phyloP scores from a whole-genome alignment of 2,113 vertebrate species.

The Carassius gibelio region DNA sequence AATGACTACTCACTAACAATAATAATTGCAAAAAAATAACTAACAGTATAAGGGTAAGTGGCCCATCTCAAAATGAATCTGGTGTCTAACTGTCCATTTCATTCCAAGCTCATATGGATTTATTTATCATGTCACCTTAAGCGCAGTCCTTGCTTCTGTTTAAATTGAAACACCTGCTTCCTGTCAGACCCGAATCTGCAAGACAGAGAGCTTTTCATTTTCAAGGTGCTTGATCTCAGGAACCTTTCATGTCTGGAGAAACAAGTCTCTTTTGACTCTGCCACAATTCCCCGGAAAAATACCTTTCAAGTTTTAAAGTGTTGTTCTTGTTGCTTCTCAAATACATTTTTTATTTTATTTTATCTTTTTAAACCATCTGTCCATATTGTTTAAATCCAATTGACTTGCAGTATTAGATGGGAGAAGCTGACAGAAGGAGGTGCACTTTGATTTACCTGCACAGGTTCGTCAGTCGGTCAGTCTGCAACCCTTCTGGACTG shows the following conservation, averaged over 20 bases:
- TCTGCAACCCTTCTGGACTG: background rate
- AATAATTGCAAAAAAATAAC: constrained; percentile 18
- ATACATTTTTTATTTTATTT: background rate
- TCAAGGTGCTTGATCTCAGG: constrained; percentile 43
- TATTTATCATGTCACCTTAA: constrained; percentile 7
- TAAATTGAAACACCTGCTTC: constrained; percentile 23
- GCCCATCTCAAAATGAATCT: background rate
- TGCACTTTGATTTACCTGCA: constrained; percentile 9
- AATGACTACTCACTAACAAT: background rate
- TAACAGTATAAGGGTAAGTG: background rate
- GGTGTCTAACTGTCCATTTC: constrained; percentile 1
- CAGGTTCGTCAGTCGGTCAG: background rate
- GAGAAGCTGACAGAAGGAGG: background rate
- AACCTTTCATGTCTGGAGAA: constrained; percentile 38
- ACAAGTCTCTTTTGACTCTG: constrained; percentile 1
- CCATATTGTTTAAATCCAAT: background rate
- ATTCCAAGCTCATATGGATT: background rate
- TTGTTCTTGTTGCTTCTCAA: background rate
- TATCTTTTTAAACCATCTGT: background rate
- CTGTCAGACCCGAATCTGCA: constrained; percentile 1
- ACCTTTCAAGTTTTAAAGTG: constrained; percentile 28
- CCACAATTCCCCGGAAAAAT: background rate
- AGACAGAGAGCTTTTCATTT: constrained; percentile 25
- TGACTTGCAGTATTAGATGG: constrained; percentile 13
- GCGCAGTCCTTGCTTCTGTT: background rate